Evolutionary conservation across 2,113 vertebrate species (phyloP).

Genomic region (Speoplatyrhinus poulsoni): DNA sequence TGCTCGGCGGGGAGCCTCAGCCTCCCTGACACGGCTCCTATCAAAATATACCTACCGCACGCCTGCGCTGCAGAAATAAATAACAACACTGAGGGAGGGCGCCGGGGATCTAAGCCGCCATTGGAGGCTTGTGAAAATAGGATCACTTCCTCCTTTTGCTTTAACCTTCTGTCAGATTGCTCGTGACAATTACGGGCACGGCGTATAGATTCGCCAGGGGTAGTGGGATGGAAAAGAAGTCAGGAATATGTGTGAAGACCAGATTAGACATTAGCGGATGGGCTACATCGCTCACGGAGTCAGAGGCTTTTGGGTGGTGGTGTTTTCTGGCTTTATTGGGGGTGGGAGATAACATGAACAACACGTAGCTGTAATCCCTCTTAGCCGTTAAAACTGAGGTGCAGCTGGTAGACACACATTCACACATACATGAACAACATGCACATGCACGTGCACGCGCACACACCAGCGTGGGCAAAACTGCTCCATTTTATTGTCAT

Average conservation of each 20-base stretch:
- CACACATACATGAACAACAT: background rate
- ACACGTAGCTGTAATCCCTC: conserved; percentile 68
- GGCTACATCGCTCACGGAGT: conserved; percentile 49
- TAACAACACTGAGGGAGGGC: conserved; percentile 69
- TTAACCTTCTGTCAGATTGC: conserved; percentile 56
- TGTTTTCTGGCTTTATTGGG: conserved; percentile 41
- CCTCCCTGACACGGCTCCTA: conserved; percentile 68
- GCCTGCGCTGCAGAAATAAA: conserved; percentile 61
- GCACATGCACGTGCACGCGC: background rate
- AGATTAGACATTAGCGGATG: conserved; percentile 63
- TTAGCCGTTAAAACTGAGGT: conserved; percentile 64
- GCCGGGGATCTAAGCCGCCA: conserved; percentile 55
- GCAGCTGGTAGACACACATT: conserved; percentile 37
- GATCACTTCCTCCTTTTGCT: conserved; percentile 19
- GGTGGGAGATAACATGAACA: conserved; percentile 55
- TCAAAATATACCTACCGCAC: conserved; percentile 70
- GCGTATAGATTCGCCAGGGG: conserved; percentile 35
- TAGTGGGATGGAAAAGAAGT: background rate
- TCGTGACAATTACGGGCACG: conserved; percentile 61
- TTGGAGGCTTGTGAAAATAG: conserved; percentile 60
- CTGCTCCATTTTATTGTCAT: conserved; percentile 74
- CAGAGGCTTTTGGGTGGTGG: conserved; percentile 49
- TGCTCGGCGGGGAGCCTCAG: conserved; percentile 66
- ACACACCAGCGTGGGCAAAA: conserved; percentile 67
- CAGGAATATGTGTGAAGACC: conserved; percentile 52